Evolutionary conservation across 2,888 invertebrate species (phyloP).

Genomic region (Pyrgus malvae): DNA sequence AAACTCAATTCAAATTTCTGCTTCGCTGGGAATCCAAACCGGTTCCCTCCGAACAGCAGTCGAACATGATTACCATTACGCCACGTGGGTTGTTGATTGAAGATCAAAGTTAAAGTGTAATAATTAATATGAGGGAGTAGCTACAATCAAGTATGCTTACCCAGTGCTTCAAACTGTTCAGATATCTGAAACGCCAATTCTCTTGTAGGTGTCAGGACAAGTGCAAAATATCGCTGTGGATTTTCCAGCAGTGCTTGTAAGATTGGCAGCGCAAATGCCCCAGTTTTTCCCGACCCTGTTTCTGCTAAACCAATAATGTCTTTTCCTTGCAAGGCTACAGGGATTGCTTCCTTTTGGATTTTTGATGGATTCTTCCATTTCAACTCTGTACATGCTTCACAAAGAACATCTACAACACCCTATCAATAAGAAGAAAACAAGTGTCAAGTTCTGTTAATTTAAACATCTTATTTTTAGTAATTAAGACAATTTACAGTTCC

Average conservation of each 20-base stretch:
- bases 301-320: constrained; percentile 86
- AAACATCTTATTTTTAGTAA: too few relatives aligned
- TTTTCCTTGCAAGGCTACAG: constrained; percentile 93
- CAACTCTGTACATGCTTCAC: constrained; percentile 94
- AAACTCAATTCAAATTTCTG: too few relatives aligned
- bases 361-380: constrained; percentile 98
- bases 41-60: too few relatives aligned
- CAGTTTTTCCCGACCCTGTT: constrained; percentile 98
- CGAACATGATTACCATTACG: too few relatives aligned
- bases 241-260: constrained; percentile 93
- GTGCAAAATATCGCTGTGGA: constrained; percentile 96
- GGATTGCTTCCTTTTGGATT: constrained; percentile 97
- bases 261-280: constrained; percentile 98
- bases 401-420: constrained; percentile 95
- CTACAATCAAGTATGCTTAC: constrained; percentile 67
- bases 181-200: constrained; percentile 99
- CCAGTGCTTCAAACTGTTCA: constrained; percentile 98
- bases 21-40: too few relatives aligned
- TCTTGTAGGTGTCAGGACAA: constrained; percentile 97
- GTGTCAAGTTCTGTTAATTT: background rate
- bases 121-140: too few relatives aligned
- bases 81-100: too few relatives aligned
- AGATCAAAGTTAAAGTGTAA: too few relatives aligned
- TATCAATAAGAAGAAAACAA: constrained; percentile 49
- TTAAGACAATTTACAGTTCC: too few relatives aligned